Conservation (phyloP, 2,113 vertebrate genomes). For the Corythaixoides concolor region DNA sequence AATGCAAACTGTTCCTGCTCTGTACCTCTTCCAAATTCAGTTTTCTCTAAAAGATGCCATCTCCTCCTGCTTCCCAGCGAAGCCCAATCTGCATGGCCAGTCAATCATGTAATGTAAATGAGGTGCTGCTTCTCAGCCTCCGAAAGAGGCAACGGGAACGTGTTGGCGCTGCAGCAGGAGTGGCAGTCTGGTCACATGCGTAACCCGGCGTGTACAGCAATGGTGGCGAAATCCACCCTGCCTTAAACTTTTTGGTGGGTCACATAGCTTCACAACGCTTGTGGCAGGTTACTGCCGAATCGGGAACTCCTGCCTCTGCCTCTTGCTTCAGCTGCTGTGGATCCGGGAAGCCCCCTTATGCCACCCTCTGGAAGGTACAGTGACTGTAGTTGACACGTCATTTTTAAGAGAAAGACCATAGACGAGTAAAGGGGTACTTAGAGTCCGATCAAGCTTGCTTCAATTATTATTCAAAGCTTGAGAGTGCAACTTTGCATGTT, state of each 20-base stretch:
- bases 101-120: neutral
- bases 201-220: neutral
- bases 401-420: neutral
- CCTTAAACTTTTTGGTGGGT: neutral
- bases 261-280: neutral
- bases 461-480: neutral
- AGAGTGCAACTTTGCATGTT: neutral
- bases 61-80: neutral
- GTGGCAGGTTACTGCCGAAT: neutral
- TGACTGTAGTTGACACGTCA: neutral
- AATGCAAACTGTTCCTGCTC: conserved; percentile 44
- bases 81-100: neutral
- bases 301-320: fast-evolving
- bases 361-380: conserved; percentile 23
- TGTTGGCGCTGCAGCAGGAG: neutral
- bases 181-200: neutral
- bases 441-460: neutral
- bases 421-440: neutral
- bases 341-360: neutral
- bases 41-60: neutral
- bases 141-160: fast-evolving
- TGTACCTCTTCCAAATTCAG: neutral
- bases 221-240: neutral
- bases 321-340: neutral
- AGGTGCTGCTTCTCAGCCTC: neutral